These are phyloP conservation scores for Polypedilum pembai DNA, from an alignment of 1,140 invertebrate species.

Conservation along the genomic window DNA sequence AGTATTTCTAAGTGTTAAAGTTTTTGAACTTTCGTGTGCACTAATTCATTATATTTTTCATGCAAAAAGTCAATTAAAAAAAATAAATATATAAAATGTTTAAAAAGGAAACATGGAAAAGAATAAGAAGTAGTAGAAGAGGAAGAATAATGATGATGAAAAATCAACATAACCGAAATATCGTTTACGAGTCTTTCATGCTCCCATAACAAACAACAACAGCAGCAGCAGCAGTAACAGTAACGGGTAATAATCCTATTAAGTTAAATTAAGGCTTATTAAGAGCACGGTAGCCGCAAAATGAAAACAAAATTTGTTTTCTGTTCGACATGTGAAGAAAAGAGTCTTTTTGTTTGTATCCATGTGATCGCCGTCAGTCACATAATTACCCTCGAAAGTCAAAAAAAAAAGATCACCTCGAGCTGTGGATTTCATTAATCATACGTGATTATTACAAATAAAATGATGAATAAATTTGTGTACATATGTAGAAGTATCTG, in stretches of 20 bases:
- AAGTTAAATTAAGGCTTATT: slow-evolving; percentile 19
- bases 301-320: slow-evolving; percentile 4
- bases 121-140: slow-evolving; percentile 8
- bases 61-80: neutral
- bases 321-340: neutral
- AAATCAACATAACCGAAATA: slow-evolving; percentile 13
- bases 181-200: neutral
- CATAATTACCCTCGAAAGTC: neutral
- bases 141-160: slow-evolving; percentile 12
- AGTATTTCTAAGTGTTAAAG: no score
- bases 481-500: neutral
- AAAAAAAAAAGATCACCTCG: slow-evolving; percentile 5
- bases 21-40: no score
- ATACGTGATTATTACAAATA: slow-evolving; percentile 5
- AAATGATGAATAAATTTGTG: slow-evolving; percentile 14
- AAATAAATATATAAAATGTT: no score
- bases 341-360: neutral
- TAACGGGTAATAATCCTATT: slow-evolving; percentile 18
- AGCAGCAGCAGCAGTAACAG: neutral
- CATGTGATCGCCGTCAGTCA: neutral
- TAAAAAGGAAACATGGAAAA: neutral
- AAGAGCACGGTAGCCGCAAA: neutral
- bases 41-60: no score
- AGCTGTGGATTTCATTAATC: slow-evolving; percentile 12
- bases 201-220: neutral